Percentiles rank a stretch among this genome's conserved stretches.
Evolutionary conservation across 2,888 invertebrate species (phyloP).

Genomic region (Gymnosoma rotundatum): DNA sequence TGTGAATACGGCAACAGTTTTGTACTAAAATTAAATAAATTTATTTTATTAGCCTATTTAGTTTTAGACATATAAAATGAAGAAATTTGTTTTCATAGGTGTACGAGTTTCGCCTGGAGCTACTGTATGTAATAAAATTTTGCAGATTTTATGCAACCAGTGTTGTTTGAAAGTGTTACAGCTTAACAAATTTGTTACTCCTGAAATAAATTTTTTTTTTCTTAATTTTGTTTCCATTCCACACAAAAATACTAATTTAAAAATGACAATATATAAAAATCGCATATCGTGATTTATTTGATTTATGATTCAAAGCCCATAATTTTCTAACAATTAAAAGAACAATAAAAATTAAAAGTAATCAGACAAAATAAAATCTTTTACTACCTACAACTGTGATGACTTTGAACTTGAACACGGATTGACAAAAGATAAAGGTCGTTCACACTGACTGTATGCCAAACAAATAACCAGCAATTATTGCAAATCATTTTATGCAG

Average conservation of each 20-base stretch:
- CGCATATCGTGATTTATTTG: not conserved
- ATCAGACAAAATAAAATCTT: not conserved
- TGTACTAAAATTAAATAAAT: no score
- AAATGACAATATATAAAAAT: slow-evolving; percentile 1
- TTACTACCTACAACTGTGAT: slow-evolving; percentile 11
- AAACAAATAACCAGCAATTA: not conserved
- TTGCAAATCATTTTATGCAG: slow-evolving; percentile 1
- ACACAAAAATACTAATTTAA: not conserved
- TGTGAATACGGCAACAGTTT: no score
- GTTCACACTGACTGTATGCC: slow-evolving; percentile 23
- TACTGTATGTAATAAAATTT: no score
- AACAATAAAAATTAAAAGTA: slow-evolving; percentile 15
- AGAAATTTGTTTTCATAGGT: no score
- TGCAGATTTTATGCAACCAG: no score
- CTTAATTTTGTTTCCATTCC: no score
- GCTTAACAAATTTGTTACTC: no score
- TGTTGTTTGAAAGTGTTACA: no score
- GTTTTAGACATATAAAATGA: no score
- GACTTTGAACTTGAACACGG: slow-evolving; percentile 61
- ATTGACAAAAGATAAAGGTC: slow-evolving; percentile 40
- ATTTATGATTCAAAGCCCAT: slow-evolving; percentile 20
- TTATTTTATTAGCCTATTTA: no score
- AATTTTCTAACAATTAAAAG: slow-evolving; percentile 13
- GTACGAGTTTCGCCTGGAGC: no score
- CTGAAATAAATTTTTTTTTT: no score